Conservation (phyloP, 2,113 vertebrate species). For the Pseudorasbora parva region DNA sequence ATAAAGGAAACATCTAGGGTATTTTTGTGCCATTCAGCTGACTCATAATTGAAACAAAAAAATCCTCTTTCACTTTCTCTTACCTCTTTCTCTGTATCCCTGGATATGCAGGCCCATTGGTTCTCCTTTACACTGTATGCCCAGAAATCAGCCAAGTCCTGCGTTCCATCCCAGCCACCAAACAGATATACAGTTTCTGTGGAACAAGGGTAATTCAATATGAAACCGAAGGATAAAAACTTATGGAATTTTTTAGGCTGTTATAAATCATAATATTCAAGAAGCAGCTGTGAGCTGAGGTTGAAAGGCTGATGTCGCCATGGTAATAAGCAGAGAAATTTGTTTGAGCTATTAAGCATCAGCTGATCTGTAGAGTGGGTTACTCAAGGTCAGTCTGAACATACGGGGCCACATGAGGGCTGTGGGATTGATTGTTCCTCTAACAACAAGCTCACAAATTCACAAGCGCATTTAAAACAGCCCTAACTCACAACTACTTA, state of each 20-base stretch:
- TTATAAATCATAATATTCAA: conserved; percentile 26
- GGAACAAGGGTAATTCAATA: neutral
- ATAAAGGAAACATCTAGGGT: neutral
- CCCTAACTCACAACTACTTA: neutral
- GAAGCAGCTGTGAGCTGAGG: neutral
- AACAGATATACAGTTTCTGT: conserved; percentile 98
- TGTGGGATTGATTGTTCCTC: conserved; percentile 31
- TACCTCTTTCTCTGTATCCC: conserved; percentile 97
- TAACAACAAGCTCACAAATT: neutral
- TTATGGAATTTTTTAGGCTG: neutral
- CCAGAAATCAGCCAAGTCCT: conserved; percentile 99
- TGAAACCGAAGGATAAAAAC: neutral
- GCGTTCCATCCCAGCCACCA: conserved; percentile 98
- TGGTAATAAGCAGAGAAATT: conserved; percentile 44
- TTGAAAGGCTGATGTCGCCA: conserved; percentile 48
- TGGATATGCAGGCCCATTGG: conserved; percentile 97
- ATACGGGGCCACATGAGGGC: neutral
- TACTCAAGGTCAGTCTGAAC: conserved; percentile 31
- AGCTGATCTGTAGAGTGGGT: conserved; percentile 26
- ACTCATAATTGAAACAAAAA: conserved; percentile 24
- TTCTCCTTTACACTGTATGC: conserved; percentile 98
- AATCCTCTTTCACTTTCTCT: conserved; percentile 17
- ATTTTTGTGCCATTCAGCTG: neutral
- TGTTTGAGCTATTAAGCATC: conserved; percentile 22
- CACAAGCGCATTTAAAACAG: conserved; percentile 19